Evolutionary conservation across 2,113 vertebrate genomes (phyloP), one percentile per base, ranked within the genome.

Genomic region (Cottus gobio): DNA sequence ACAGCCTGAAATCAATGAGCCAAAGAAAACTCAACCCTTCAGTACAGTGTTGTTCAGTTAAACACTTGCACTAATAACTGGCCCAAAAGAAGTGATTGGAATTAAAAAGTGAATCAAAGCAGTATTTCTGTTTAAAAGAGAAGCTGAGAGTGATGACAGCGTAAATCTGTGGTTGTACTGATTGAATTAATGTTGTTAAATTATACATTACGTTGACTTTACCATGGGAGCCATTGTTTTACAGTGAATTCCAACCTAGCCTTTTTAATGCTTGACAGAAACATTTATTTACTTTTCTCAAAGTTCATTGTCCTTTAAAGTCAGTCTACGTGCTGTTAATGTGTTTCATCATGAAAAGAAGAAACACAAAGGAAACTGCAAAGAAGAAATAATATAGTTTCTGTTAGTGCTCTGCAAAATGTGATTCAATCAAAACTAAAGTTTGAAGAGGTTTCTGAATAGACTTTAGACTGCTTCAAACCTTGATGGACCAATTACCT

Each of bases 401-500:
- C 44, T 54, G 22, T 62, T 39, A 48, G 26, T 8, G 22, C 22
- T 37, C 16, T 52, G 26, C 50, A 31, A 56, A 67, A 39, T 77
- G 7, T 1, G 0, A 42, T 72, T 64, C 34, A 2, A 1, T 58
- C 2, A 31, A n/a, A 61, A 24, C 5, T 2, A 74, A 34, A n/a
- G 3, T 75, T 71, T 60, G 6, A 20, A 1, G 24, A 46, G 31
- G 15, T 31, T 69, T 71, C 50, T 36, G 30, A 57, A 50, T 13
- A 18, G 31, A 18, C 30, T 69, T 36, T 4, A 56, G 3, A 30
- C 39, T n/a, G 30, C 2, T 5, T 54, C 34, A 34, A 44, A 69
- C 56, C 31, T 61, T 63, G 16, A 61, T 42, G 13, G 37, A 60
- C 46, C 36, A 77, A 60, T 71, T 78, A 73, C 22, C 24, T 60